Percentiles rank a stretch among this genome's conserved stretches.
phyloP scores from a whole-genome alignment of 1,140 invertebrate genomes.

The Euglossa dilemma region DNA sequence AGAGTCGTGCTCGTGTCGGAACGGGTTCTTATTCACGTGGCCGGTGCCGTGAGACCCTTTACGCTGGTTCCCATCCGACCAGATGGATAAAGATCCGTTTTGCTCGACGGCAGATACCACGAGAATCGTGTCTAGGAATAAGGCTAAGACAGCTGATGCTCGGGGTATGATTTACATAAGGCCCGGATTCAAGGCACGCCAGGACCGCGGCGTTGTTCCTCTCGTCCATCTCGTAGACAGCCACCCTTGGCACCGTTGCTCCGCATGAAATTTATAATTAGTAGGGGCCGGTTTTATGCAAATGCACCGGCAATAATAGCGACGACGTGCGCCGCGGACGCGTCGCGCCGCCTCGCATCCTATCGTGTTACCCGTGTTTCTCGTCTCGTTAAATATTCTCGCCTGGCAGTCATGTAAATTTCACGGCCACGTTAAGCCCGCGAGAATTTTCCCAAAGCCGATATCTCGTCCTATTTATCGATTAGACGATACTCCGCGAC shows the following conservation, averaged over 20 bases:
- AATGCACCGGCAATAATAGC: constrained; percentile 56
- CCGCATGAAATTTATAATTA: constrained; percentile 65
- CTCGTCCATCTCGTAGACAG: constrained; percentile 35
- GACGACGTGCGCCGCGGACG: constrained; percentile 27
- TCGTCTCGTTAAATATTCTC: constrained; percentile 42
- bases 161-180: constrained; percentile 60
- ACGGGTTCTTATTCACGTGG: not conserved
- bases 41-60: constrained; percentile 35
- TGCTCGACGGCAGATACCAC: not conserved
- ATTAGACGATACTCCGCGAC: not conserved
- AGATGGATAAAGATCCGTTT: not conserved
- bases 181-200: constrained; percentile 40
- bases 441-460: not conserved
- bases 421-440: not conserved
- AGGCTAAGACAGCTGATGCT: constrained; percentile 64
- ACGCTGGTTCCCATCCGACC: not conserved
- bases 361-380: constrained; percentile 56
- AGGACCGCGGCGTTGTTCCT: constrained; percentile 38
- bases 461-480: constrained; percentile 11
- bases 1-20: not conserved
- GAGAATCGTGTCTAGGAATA: constrained; percentile 38
- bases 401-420: not conserved
- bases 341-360: constrained; percentile 23
- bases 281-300: constrained; percentile 58
- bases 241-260: constrained; percentile 42